These are phyloP conservation scores for Heptranchias perlo DNA, from an alignment of 2,113 vertebrate genomes.

Conservation along the genomic window DNA sequence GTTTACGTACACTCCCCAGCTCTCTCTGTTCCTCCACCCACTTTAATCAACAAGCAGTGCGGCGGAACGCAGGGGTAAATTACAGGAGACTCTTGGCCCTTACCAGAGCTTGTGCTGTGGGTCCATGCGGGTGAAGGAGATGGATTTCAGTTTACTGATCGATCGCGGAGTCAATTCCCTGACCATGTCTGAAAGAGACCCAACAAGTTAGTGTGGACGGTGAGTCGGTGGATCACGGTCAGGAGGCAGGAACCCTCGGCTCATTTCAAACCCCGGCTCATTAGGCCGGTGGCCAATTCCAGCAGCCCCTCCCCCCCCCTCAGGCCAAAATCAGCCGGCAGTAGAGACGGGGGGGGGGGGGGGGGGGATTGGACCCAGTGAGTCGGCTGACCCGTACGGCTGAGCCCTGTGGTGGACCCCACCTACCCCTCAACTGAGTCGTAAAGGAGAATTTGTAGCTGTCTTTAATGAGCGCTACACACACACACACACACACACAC, in stretches of 20 bases:
- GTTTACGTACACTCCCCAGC: no score
- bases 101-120: conserved; percentile 54
- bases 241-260: neutral
- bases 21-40: no score
- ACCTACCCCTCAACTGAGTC: no score
- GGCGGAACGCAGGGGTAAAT: neutral
- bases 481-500: neutral
- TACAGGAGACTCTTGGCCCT: conserved; percentile 37
- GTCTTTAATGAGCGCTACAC: no score
- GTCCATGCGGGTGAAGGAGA: conserved; percentile 49
- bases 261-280: neutral
- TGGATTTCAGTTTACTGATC: conserved; percentile 49
- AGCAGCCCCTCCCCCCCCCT: neutral
- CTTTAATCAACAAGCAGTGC: neutral
- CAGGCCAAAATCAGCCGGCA: neutral
- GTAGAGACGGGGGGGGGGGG: no score
- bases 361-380: neutral
- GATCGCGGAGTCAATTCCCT: conserved; percentile 50
- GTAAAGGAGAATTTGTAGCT: no score
- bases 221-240: neutral
- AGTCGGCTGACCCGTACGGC: neutral
- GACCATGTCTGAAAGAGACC: conserved; percentile 46
- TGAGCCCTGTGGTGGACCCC: no score
- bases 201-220: neutral
- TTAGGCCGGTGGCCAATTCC: neutral